These are phyloP conservation scores for Loripinus fragilis DNA, from an alignment of 2,888 invertebrate genomes.

Conservation along the genomic window DNA sequence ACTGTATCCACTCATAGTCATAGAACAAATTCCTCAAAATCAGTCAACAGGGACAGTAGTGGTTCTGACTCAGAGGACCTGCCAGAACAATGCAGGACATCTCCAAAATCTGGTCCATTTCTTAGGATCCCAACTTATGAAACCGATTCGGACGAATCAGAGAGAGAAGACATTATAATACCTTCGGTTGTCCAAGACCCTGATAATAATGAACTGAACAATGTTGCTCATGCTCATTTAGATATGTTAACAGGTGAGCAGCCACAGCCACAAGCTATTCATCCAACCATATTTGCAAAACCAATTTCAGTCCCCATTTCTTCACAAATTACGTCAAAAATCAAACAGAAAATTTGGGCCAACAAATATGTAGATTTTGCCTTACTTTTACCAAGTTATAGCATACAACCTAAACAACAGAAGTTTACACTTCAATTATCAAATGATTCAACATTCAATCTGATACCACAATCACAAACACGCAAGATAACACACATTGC, in stretches of 20 bases:
- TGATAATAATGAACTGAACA: not conserved
- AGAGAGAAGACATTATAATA: not conserved
- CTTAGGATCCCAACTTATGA: not conserved
- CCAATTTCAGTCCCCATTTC: conserved; percentile 2
- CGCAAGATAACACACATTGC: conserved; percentile 5
- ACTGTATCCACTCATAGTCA: no score
- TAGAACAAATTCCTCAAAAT: no score
- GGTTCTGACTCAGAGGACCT: no score
- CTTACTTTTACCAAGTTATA: not conserved
- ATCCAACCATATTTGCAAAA: not conserved
- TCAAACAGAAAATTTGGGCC: not conserved
- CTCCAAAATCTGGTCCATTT: not conserved
- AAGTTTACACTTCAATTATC: not conserved
- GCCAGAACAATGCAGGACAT: no score
- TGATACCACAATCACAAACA: not conserved
- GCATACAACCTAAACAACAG: not conserved
- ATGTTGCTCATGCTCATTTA: not conserved
- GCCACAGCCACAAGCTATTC: not conserved
- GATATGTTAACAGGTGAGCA: conserved; percentile 3
- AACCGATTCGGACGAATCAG: not conserved
- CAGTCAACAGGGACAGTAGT: no score
- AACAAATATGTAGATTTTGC: conserved; percentile 6
- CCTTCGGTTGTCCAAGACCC: not conserved
- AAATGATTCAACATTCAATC: not conserved
- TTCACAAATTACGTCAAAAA: not conserved